These are phyloP conservation scores for Cynodonichthys magdalenae DNA, from an alignment of 2,797 vertebrate genomes.

Conservation along the genomic window DNA sequence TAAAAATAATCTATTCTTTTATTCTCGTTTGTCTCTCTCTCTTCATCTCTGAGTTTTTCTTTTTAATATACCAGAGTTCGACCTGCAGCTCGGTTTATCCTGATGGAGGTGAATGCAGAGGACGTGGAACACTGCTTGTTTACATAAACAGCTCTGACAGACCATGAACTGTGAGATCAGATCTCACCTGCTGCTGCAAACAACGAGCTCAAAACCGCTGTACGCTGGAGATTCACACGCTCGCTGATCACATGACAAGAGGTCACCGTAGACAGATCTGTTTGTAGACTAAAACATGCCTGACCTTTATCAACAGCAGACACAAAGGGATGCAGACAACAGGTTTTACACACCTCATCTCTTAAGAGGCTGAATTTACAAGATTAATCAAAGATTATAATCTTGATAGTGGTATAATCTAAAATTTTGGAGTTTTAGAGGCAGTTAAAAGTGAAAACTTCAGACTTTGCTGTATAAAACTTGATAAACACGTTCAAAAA, in stretches of 20 bases:
- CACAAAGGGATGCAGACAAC: background rate
- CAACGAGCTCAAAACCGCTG: background rate
- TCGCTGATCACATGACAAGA: background rate
- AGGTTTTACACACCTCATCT: background rate
- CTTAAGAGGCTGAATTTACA: too few species aligned
- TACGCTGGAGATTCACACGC: slow-evolving; percentile 1
- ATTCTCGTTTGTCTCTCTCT: slow-evolving; percentile 33
- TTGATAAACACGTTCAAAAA: too few species aligned
- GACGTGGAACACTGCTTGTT: slow-evolving; percentile 61
- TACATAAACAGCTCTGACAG: slow-evolving; percentile 50
- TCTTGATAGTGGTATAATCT: too few species aligned
- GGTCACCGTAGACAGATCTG: slow-evolving; percentile 9
- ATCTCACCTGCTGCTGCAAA: slow-evolving; percentile 39
- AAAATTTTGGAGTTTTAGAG: background rate
- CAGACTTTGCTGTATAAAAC: too few species aligned
- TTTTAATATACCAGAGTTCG: slow-evolving; percentile 6
- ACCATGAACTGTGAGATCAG: slow-evolving; percentile 40
- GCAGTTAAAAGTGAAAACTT: too few species aligned
- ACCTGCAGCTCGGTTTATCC: slow-evolving; percentile 37
- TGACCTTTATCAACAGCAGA: slow-evolving; percentile 28
- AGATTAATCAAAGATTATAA: too few species aligned
- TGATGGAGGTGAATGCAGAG: slow-evolving; percentile 45
- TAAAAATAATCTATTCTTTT: slow-evolving; percentile 54
- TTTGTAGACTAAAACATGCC: slow-evolving; percentile 18
- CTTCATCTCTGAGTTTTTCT: slow-evolving; percentile 13